Evolutionary conservation across 2,113 vertebrate species (phyloP).

Genomic region (Halichoeres trimaculatus): DNA sequence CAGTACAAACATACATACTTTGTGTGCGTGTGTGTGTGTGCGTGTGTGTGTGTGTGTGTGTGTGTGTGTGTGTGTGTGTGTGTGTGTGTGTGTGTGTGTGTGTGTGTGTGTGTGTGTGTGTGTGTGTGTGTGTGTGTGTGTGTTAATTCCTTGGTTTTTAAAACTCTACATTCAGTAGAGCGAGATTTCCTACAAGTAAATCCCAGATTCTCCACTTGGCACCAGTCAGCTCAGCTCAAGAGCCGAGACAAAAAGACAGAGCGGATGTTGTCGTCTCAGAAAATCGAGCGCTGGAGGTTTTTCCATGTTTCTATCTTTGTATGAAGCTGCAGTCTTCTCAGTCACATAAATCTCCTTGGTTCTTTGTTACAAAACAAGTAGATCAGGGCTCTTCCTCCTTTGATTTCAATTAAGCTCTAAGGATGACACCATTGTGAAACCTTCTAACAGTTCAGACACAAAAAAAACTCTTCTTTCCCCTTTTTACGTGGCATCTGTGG

Average conservation of each 20-base stretch:
- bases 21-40: conserved; percentile 56
- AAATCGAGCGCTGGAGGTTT: conserved; percentile 57
- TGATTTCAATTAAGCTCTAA: conserved; percentile 30
- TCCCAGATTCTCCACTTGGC: conserved; percentile 84
- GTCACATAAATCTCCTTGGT: conserved; percentile 45
- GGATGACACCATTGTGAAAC: conserved; percentile 25
- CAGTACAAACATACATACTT: conserved; percentile 76
- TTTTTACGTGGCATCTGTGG: conserved; percentile 52
- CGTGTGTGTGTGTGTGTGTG: conserved; percentile 56
- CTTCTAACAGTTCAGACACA: conserved; percentile 25
- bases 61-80: conserved; percentile 61
- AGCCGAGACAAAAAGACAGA: conserved; percentile 68
- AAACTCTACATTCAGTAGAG: conserved; percentile 86
- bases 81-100: conserved; percentile 58
- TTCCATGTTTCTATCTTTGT: conserved; percentile 81
- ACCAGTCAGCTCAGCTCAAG: conserved; percentile 81
- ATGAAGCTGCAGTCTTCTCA: conserved; percentile 75
- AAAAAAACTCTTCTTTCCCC: conserved; percentile 22
- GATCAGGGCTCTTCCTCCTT: conserved; percentile 35
- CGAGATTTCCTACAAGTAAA: conserved; percentile 79
- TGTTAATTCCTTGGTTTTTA: conserved; percentile 80
- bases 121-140: conserved; percentile 54
- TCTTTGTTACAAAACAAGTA: conserved; percentile 34
- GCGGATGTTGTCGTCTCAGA: conserved; percentile 75
- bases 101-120: conserved; percentile 55